These are phyloP conservation scores for Pluvianellus socialis DNA, from an alignment of 2,113 vertebrate species.

Conservation along the genomic window DNA sequence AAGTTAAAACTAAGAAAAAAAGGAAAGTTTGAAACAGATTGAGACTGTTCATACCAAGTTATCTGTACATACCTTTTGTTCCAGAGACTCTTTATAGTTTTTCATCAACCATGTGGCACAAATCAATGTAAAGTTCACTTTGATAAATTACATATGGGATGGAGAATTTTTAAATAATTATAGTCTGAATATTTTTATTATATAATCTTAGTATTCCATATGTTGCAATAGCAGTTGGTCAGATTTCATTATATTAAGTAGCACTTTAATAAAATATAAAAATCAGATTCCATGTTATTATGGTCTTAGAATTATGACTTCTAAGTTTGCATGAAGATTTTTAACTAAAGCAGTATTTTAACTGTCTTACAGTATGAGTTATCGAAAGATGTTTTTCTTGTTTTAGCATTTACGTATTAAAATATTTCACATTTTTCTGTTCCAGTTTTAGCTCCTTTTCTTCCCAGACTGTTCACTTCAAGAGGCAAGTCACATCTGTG, in stretches of 20 bases:
- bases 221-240: constrained; percentile 8
- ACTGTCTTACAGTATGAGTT: neutral
- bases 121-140: constrained; percentile 46
- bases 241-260: constrained; percentile 41
- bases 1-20: neutral
- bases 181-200: constrained; percentile 44
- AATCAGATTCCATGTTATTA: constrained; percentile 44
- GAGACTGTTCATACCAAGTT: neutral
- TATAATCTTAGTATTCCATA: constrained; percentile 40
- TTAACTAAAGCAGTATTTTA: constrained; percentile 23
- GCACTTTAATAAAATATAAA: constrained; percentile 42
- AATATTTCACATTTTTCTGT: constrained; percentile 69
- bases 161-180: constrained; percentile 41
- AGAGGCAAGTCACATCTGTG: constrained; percentile 87
- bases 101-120: constrained; percentile 59
- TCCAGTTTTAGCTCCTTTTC: constrained; percentile 88
- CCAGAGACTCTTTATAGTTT: constrained; percentile 51
- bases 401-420: constrained; percentile 38
- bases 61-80: constrained; percentile 52
- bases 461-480: constrained; percentile 88
- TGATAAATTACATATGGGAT: constrained; percentile 61
- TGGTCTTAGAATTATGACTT: constrained; percentile 15
- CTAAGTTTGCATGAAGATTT: neutral
- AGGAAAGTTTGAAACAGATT: constrained; percentile 39
- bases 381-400: neutral